Percentiles rank a stretch among this genome's conserved stretches.
Evolutionary conservation across 2,113 vertebrate genomes (phyloP).

Genomic region (Oceanodroma tethys): DNA sequence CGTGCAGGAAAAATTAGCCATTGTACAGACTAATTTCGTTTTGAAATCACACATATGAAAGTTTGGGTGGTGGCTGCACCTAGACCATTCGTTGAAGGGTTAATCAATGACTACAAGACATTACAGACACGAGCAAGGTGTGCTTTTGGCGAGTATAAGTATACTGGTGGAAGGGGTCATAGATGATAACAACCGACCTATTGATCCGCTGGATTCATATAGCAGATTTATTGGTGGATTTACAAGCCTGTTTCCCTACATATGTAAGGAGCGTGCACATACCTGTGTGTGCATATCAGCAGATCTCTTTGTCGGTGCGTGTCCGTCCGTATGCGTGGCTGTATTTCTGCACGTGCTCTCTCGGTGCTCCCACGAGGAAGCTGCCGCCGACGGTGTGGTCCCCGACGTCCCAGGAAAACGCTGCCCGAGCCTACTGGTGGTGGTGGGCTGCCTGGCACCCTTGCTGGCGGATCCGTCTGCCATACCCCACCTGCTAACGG

Average conservation of each 20-base stretch:
- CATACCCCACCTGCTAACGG: accelerated
- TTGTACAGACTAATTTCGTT: accelerated
- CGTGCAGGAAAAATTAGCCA: not conserved
- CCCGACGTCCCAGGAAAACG: not conserved
- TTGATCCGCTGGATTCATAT: not conserved
- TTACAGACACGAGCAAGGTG: not conserved
- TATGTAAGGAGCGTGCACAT: accelerated
- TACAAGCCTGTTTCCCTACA: not conserved
- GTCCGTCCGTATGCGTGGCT: not conserved
- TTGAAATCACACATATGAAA: not conserved
- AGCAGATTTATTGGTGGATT: not conserved
- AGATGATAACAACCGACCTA: accelerated
- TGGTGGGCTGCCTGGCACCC: not conserved
- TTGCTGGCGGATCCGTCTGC: accelerated
- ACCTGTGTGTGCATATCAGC: accelerated
- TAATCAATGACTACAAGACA: not conserved
- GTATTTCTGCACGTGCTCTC: not conserved
- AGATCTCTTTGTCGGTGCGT: not conserved
- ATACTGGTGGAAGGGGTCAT: not conserved
- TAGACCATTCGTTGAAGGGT: accelerated
- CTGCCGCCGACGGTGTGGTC: not conserved
- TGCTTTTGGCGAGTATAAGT: not conserved
- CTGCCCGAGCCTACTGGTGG: not conserved
- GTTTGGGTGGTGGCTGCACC: accelerated
- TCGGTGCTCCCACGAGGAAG: not conserved